These are phyloP conservation scores for Chitala chitala DNA, from an alignment of 2,113 vertebrate species.

Conservation along the genomic window DNA sequence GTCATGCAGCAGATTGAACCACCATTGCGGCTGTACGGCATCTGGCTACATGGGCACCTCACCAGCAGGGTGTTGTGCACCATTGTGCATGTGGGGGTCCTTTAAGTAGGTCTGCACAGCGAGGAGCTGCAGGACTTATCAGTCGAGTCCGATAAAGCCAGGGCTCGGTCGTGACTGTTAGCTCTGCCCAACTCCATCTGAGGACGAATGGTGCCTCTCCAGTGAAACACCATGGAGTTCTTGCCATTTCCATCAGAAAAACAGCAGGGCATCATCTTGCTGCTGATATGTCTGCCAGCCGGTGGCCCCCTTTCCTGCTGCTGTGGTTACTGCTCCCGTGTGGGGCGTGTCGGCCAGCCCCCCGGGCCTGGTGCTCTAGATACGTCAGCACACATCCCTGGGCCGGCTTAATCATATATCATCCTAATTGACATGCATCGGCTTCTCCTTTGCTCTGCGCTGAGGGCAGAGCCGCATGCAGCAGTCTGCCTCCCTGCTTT, in stretches of 20 bases:
- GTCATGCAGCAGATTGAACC: too few species aligned
- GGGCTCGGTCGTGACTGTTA: neutral
- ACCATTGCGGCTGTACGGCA: too few species aligned
- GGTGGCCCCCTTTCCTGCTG: neutral
- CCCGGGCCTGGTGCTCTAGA: neutral
- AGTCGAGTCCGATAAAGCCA: neutral
- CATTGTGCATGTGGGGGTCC: neutral
- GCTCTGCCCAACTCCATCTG: too few species aligned
- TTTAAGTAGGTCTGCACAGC: neutral
- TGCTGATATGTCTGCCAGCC: too few species aligned
- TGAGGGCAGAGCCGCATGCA: neutral
- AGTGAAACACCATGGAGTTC: too few species aligned
- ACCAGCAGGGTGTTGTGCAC: neutral
- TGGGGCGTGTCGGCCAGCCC: neutral
- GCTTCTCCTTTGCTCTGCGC: neutral
- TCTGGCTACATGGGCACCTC: too few species aligned
- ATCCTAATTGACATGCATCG: conserved; percentile 1
- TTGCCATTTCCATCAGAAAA: too few species aligned
- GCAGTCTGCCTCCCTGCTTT: neutral
- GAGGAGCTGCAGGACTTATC: neutral
- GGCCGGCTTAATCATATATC: neutral
- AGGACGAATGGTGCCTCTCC: too few species aligned
- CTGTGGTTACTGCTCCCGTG: neutral
- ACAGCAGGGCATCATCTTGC: neutral
- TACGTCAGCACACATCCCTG: neutral